A percentile compares a stretch with the other conserved stretches of the same genome.
Conservation (phyloP, 2,797 vertebrate genomes). For the Semaprochilodus insignis region DNA sequence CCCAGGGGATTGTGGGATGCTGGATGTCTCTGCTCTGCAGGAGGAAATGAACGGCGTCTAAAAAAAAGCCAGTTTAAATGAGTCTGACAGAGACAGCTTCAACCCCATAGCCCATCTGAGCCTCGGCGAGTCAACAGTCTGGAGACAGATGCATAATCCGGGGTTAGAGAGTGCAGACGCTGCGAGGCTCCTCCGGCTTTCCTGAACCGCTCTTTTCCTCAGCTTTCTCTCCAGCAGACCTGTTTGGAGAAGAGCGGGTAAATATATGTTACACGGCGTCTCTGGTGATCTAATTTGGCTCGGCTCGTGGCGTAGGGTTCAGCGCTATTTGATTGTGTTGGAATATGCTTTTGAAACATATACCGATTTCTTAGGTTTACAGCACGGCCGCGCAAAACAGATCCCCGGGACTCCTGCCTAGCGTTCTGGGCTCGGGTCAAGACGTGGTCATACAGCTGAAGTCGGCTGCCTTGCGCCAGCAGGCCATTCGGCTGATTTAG, state of each 20-base stretch:
- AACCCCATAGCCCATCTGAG: constrained; percentile 37
- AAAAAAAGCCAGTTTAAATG: constrained; percentile 56
- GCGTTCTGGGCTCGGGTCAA: constrained; percentile 35
- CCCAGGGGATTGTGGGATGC: constrained; percentile 36
- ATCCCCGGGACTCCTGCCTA: constrained; percentile 30
- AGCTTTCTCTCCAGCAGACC: constrained; percentile 15
- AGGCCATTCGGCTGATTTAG: constrained; percentile 45
- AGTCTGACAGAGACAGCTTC: constrained; percentile 23
- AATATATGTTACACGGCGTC: constrained; percentile 35
- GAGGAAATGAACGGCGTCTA: constrained; percentile 54
- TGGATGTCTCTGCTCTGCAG: constrained; percentile 31
- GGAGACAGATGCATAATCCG: constrained; percentile 8
- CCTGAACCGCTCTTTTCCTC: not conserved
- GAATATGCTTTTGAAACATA: constrained; percentile 44
- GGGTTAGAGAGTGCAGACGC: constrained; percentile 19
- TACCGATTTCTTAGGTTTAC: constrained; percentile 34
- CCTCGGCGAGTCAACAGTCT: constrained; percentile 19
- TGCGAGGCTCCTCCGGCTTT: not conserved
- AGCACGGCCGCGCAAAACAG: constrained; percentile 27
- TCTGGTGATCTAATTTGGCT: constrained; percentile 46
- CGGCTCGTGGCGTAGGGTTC: constrained; percentile 11
- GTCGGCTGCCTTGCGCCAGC: constrained; percentile 24
- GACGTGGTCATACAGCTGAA: constrained; percentile 34
- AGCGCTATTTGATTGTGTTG: constrained; percentile 43
- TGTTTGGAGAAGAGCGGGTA: not conserved